Evolutionary conservation across 2,113 vertebrate genomes (phyloP), one percentile per base, ranked within the genome.

Genomic region (Ranitomeya variabilis): DNA sequence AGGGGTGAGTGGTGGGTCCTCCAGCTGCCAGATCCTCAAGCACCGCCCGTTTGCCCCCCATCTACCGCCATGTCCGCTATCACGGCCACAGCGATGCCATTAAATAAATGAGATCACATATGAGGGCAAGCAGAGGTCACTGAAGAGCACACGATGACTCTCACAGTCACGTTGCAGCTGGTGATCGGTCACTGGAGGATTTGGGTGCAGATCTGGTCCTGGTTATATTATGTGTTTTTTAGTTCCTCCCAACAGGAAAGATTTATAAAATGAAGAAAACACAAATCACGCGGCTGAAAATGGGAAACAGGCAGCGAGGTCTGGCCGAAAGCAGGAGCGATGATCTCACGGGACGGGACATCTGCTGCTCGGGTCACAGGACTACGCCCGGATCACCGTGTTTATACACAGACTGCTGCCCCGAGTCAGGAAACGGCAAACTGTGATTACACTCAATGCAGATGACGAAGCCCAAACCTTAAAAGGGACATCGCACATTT

Each of bases 341-440:
- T 83, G 80, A 67, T 45, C 26, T 66, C 80, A 66, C 6, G 0
- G 26, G 26, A 37, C 15, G 16, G 60, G 52, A 83, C 80, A 83
- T 83, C 60, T 83, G 79, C 60, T 66, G 80, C 10, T 10, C 37
- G 37, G 80, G 59, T 83, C 80, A 83, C 37, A 21, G 37, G 80
- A 59, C 55, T n/a, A 55, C 80, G 31, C 80, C 80, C 60, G 19
- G 37, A 45, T 64, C 31, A 66, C 31, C 15, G 5, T 13, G 31
- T 51, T 52, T 83, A 18, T 59, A 31, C 2, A 59, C 78, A 4
- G n/a, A 14, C 51, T n/a, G 23, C 21, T n/a, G 74, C 74, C 62
- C 62, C 19, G 6, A 21, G 21, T 45, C 37, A 45, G 37, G 37
- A 45, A 45, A 45, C 37, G 37, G 37, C 37, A 45, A 45, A 45